Conservation (phyloP, 2,888 invertebrate genomes). For the Sesia bembeciformis region DNA sequence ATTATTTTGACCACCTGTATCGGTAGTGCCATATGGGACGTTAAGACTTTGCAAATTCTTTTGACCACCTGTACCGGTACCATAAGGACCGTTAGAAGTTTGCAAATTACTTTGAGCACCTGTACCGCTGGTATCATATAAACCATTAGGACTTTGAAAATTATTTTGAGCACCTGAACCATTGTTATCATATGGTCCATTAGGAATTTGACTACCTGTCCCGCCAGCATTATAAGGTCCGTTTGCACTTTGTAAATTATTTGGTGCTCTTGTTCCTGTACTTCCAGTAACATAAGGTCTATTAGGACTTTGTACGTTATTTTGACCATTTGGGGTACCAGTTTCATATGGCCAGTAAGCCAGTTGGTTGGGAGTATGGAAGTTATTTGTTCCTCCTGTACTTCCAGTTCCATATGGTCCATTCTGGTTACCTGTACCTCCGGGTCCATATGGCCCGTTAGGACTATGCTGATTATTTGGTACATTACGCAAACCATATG, state of each 20-base stretch:
- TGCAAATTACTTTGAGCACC: neutral
- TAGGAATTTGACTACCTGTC: neutral
- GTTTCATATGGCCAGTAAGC: neutral
- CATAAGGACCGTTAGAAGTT: constrained; percentile 3
- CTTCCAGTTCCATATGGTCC: constrained; percentile 3
- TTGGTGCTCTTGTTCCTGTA: neutral
- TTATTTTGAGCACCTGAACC: neutral
- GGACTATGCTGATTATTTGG: neutral
- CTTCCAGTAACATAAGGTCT: neutral
- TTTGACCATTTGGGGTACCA: neutral
- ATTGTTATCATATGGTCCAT: constrained; percentile 1
- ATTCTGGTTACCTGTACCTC: neutral
- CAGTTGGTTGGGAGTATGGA: neutral
- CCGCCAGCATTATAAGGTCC: neutral
- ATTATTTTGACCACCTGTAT: neutral
- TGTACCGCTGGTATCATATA: constrained; percentile 4
- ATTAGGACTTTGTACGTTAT: neutral
- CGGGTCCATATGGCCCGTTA: neutral
- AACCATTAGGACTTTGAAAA: constrained; percentile 2
- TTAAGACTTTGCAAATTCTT: neutral
- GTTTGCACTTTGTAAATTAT: neutral
- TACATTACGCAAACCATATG: neutral
- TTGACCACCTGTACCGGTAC: neutral
- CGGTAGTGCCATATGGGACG: constrained; percentile 4
- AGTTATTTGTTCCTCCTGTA: neutral